Base-by-base conservation (phyloP, 35 echinoderm and acorn worm genomes). In the Hemicentrotus pulcherrimus region DNA sequence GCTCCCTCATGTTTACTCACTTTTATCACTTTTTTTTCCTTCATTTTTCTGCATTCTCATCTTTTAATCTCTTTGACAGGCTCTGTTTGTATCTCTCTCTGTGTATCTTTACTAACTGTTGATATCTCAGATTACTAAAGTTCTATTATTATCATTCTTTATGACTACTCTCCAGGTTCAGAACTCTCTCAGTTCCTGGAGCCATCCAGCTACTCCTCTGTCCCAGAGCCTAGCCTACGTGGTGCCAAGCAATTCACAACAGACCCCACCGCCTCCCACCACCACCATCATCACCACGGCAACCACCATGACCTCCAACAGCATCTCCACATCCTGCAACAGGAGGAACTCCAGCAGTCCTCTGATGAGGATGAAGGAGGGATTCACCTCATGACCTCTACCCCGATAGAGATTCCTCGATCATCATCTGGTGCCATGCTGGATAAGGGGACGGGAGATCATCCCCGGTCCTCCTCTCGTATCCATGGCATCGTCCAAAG, bases 171-270 rank as follows among this genome's bases (percentile, higher is more conserved):
- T 15, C 19, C 4, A 90, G 88, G 88, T 47, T 90, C 46, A 45
- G 60, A 94, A 32, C 61, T 96, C 31, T 46, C 55, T 12, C 35
- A 89, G 46, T 86, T 46, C 85, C 71, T 96, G 71, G 95, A 94
- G 92, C 85, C 95, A 18, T 91, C 31, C 18, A 18, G 18, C 92
- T 1, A 46, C 31, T 15, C 88, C 11, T 59, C 95, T 18, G 61
- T 32, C 46, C 92, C 95, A 46, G 61, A 86, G 95, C 95, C 95
- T 5, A 47, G 35, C 95, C 92, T 96, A 52, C 95, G 88, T 35
- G 70, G 55, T 22, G 59, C 48, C 31, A 47, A 87, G 45, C 78
- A 95, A 86, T 18, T 88, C 22, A 6, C 61, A 70, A 22, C 85
- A 59, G 86, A 90, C 45, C 31, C 70, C 86, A 28, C 94, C 19